Evolutionary conservation across 1,140 invertebrate species (phyloP).

Genomic region (Drosophila varians): DNA sequence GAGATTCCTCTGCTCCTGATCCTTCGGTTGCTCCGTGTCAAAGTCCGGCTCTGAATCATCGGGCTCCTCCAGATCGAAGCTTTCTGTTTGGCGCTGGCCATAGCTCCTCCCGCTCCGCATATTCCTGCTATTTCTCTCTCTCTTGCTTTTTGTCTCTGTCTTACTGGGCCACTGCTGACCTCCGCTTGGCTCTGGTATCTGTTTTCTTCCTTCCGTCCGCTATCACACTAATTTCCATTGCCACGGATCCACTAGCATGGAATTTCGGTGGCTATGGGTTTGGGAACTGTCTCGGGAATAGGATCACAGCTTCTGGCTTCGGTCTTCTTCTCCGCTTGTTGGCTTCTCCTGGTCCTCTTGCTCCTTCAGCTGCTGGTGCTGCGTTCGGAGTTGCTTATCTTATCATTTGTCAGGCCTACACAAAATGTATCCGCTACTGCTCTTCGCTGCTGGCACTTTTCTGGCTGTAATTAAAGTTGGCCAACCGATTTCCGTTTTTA

Average conservation of each 20-base stretch:
- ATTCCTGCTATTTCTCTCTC: conserved; percentile 3
- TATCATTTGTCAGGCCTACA: conserved; percentile 50
- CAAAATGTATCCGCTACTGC: conserved; percentile 16
- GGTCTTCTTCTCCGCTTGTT: conserved; percentile 1
- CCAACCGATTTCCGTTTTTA: conserved; percentile 25
- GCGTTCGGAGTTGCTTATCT: conserved; percentile 38
- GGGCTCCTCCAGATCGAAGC: conserved; percentile 70
- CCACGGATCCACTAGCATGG: conserved; percentile 44
- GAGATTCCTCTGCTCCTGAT: conserved; percentile 26
- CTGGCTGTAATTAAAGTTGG: conserved; percentile 43
- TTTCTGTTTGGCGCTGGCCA: conserved; percentile 47
- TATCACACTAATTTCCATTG: conserved; percentile 71
- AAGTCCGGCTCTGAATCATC: conserved; percentile 38
- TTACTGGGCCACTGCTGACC: background rate
- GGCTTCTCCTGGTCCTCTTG: too few relatives aligned
- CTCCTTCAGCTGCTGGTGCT: too few relatives aligned
- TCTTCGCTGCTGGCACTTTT: conserved; percentile 52
- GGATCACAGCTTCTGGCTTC: conserved; percentile 16
- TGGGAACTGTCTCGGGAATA: background rate
- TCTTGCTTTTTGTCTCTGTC: background rate
- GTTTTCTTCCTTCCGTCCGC: conserved; percentile 27
- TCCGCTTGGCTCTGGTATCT: conserved; percentile 30
- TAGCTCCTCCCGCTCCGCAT: conserved; percentile 58
- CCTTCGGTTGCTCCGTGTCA: background rate
- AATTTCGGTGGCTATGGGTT: background rate